Base-by-base conservation (phyloP, 2,888 invertebrate genomes). In the Bruchidius siliquastri region DNA sequence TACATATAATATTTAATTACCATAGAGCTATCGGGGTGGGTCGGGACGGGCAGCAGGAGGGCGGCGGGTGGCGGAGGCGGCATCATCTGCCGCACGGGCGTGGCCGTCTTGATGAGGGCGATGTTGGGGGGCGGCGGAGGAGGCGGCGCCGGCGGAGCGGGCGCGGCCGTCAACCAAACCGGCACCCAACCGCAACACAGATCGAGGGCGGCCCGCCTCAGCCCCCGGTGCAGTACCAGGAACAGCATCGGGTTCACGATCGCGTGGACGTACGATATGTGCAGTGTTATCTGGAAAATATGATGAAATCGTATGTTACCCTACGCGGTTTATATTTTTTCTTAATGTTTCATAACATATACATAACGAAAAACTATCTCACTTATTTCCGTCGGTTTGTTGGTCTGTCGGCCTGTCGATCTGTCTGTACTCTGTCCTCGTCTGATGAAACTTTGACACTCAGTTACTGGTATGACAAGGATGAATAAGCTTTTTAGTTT, bases 181-280 rank as follows among this genome's bases (percentile, higher is more conserved):
- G 86, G 86, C 73, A 86, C 79, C 86, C 86, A 86, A 70, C 94
- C 93, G 86, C 94, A 94, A 87, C 94, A 92, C 68, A 93, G 87
- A 84, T 93, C 93, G 72, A 92, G 86, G 67, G 92, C 89, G 0
- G 94, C 94, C 72, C 91, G 89, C 21, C 94, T 89, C 76, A 94
- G 88, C 1, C 94, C 94, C 49, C 92, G 90, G 84, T 95, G 94
- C 73, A 95, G 88, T 71, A 92, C 91, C 85, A 95, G 89, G 86
- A 95, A 94, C 78, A 95, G 88, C 67, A 93, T 90, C 2, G 95
- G 95, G 84, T 95, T 95, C 79, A 94, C 93, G 81, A 94, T 94
- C 66, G 95, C 94, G 87, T 95, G 95, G 78, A 94, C 92, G 88
- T 94, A 94, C 79, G 95, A 94, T 87, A 95, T 94, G 90, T 95